A percentile compares a stretch with the other conserved stretches of the same genome.
phyloP scores from a whole-genome alignment of 2,797 vertebrate genomes.

The Chaunax sp. region DNA sequence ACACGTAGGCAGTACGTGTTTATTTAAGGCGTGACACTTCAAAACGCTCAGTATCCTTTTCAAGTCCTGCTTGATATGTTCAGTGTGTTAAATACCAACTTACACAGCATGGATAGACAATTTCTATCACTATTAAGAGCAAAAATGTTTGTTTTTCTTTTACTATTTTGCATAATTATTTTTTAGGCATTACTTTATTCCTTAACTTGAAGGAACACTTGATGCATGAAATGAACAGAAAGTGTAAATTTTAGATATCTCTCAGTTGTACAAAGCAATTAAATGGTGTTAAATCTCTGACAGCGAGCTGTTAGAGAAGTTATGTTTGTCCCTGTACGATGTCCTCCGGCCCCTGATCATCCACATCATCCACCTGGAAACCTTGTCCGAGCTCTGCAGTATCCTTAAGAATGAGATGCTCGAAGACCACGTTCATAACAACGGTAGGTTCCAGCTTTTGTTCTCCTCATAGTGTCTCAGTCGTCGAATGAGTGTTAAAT shows the following conservation, averaged over 20 bases:
- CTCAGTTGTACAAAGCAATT: conserved; percentile 20
- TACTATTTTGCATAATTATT: conserved; percentile 11
- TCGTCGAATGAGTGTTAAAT: neutral
- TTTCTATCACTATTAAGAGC: conserved; percentile 4
- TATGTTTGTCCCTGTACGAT: conserved; percentile 95
- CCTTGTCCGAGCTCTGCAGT: conserved; percentile 96
- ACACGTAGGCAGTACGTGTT: conserved; percentile 16
- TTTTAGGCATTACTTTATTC: conserved; percentile 24
- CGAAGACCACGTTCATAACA: conserved; percentile 98
- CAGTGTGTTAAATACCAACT: conserved; percentile 7
- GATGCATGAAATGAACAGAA: conserved; percentile 18
- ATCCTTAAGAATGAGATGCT: conserved; percentile 99
- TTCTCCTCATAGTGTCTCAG: conserved; percentile 14
- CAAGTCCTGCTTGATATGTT: conserved; percentile 6
- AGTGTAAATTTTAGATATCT: conserved; percentile 22
- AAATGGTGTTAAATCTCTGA: conserved; percentile 46
- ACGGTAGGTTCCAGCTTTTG: conserved; percentile 79
- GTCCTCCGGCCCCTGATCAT: conserved; percentile 97
- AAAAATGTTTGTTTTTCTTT: neutral
- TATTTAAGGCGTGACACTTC: conserved; percentile 24
- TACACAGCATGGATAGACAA: neutral
- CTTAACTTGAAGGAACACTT: conserved; percentile 10
- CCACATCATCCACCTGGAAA: conserved; percentile 97
- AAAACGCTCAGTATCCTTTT: conserved; percentile 7
- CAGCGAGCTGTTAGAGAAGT: conserved; percentile 94